Evolutionary conservation across 1,140 invertebrate species (phyloP).

Genomic region (Bactericera cockerelli): DNA sequence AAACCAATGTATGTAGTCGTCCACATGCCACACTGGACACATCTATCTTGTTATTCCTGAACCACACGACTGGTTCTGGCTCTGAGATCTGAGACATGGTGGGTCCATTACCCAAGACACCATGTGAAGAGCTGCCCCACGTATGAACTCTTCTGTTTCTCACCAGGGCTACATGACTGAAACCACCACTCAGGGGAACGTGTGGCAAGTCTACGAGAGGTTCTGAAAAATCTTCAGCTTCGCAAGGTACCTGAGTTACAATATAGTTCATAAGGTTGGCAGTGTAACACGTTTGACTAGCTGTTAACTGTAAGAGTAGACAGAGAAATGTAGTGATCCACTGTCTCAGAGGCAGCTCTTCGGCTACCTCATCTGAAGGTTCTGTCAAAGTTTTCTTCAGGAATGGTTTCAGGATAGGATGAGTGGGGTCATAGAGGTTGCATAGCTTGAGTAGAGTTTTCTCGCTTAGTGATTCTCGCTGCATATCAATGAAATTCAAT

Average conservation of each 20-base stretch:
- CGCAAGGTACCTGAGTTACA: neutral
- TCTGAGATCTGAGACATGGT: constrained; percentile 33
- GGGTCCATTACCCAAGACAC: constrained; percentile 36
- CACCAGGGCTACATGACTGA: constrained; percentile 48
- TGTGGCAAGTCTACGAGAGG: constrained; percentile 26
- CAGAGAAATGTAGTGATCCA: constrained; percentile 20
- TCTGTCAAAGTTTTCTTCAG: constrained; percentile 28
- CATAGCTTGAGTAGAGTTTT: constrained; percentile 29
- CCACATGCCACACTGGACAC: constrained; percentile 60
- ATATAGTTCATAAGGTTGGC: constrained; percentile 15
- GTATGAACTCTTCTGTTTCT: constrained; percentile 51
- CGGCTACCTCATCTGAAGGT: constrained; percentile 22
- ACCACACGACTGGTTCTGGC: constrained; percentile 34
- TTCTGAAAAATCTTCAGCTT: constrained; percentile 3
- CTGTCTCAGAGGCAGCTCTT: constrained; percentile 26
- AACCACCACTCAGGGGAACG: constrained; percentile 42
- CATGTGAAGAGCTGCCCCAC: constrained; percentile 50
- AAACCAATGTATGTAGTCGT: constrained; percentile 50
- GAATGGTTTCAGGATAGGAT: constrained; percentile 33
- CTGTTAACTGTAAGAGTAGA: constrained; percentile 15
- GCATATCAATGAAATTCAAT: constrained; percentile 22
- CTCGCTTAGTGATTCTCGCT: neutral
- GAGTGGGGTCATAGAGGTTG: constrained; percentile 37
- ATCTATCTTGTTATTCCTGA: constrained; percentile 42
- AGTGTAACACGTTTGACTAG: constrained; percentile 16